A percentile compares a stretch with the other conserved stretches of the same genome.
These are phyloP conservation scores for Cyprinodon brontotheroides DNA, from an alignment of 2,113 vertebrate species.

Conservation along the genomic window DNA sequence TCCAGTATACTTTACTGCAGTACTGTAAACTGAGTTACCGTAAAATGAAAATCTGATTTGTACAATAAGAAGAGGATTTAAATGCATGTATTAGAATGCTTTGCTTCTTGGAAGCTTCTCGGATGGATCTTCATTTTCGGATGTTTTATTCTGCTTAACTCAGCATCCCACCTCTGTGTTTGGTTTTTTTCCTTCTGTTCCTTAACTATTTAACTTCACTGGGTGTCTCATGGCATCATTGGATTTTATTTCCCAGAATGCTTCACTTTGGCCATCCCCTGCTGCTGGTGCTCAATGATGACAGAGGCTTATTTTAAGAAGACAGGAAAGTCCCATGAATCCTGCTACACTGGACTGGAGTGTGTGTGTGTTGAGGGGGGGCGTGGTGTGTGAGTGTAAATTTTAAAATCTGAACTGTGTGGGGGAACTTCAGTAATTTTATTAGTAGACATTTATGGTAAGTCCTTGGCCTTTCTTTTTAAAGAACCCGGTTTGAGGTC, in stretches of 20 bases:
- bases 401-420: background rate
- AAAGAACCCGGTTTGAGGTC: background rate
- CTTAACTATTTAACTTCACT: background rate
- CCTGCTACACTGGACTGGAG: conserved; percentile 23
- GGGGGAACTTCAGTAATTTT: background rate
- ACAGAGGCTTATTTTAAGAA: conserved; percentile 37
- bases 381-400: background rate
- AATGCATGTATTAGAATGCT: background rate
- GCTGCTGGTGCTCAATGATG: conserved; percentile 25
- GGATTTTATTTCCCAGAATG: conserved; percentile 32
- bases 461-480: background rate
- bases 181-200: background rate
- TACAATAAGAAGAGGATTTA: conserved; percentile 7
- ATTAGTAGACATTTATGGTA: background rate
- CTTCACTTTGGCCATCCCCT: conserved; percentile 18
- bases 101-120: background rate
- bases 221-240: conserved; percentile 30
- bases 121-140: background rate
- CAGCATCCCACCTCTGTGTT: background rate
- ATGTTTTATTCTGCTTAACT: conserved; percentile 9
- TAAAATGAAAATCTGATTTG: conserved; percentile 13
- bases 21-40: conserved; percentile 39
- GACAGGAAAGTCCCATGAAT: conserved; percentile 36
- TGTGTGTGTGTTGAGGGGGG: background rate
- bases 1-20: conserved; percentile 26